phyloP scores from a whole-genome alignment of 2,797 vertebrate genomes.

The Chelmon rostratus region DNA sequence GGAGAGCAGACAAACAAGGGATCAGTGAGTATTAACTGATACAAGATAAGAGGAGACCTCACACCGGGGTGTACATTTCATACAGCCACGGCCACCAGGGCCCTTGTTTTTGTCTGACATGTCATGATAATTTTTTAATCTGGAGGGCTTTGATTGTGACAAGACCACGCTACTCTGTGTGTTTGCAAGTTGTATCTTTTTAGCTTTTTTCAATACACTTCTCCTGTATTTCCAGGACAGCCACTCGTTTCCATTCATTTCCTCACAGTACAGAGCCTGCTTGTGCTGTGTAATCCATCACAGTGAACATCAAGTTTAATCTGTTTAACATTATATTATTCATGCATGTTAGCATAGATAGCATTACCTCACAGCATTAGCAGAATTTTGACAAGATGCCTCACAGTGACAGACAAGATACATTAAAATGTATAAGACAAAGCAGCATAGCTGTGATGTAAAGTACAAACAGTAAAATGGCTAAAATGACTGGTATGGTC shows the following conservation, averaged over 20 bases:
- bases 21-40: slow-evolving; percentile 38
- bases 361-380: not conserved
- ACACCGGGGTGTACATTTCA: slow-evolving; percentile 14
- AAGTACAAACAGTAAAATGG: not conserved
- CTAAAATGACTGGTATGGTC: not conserved
- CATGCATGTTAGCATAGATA: not conserved
- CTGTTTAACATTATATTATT: not conserved
- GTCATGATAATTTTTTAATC: not conserved
- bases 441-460: not conserved
- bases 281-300: slow-evolving; percentile 7
- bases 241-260: not conserved
- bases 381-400: not conserved
- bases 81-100: not conserved
- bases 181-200: not conserved
- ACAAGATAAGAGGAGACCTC: slow-evolving; percentile 46
- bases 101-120: not conserved
- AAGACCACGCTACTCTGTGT: not conserved
- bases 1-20: slow-evolving; percentile 54
- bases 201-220: not conserved
- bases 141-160: not conserved
- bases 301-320: not conserved
- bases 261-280: not conserved
- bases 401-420: not conserved
- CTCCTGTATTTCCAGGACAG: not conserved
- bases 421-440: not conserved